phyloP scores from a whole-genome alignment of 2,113 vertebrate species.

The Ahaetulla prasina region DNA sequence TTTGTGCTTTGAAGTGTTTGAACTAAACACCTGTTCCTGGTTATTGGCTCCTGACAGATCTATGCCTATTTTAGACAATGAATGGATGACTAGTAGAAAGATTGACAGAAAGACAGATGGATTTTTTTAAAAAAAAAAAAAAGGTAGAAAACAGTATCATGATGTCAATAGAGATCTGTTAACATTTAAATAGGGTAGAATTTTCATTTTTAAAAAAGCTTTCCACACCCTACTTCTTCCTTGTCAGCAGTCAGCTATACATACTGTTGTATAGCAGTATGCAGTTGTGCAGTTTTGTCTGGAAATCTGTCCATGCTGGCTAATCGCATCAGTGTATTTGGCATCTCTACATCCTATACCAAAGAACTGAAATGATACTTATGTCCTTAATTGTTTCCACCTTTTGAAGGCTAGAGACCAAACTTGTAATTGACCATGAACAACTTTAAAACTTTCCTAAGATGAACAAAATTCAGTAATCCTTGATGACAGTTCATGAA shows the following conservation, averaged over 20 bases:
- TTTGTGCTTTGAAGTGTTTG: neutral
- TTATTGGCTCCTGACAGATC: neutral
- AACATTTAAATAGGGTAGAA: neutral
- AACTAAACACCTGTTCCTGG: neutral
- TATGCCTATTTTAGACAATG: neutral
- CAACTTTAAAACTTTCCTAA: slow-evolving; percentile 62
- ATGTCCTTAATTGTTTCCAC: slow-evolving; percentile 61
- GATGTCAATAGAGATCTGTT: neutral
- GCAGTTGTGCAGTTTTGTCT: neutral
- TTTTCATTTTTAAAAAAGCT: neutral
- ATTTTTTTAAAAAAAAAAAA: neutral
- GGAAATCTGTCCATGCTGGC: slow-evolving; percentile 48
- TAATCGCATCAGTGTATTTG: slow-evolving; percentile 62
- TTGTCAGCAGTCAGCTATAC: neutral
- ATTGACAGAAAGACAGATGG: neutral
- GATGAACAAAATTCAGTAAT: slow-evolving; percentile 62
- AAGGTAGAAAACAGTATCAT: neutral
- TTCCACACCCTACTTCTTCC: neutral
- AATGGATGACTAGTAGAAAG: neutral
- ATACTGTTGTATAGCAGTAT: slow-evolving; percentile 14
- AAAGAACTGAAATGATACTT: slow-evolving; percentile 62
- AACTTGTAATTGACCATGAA: slow-evolving; percentile 66
- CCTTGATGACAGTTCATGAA: slow-evolving; percentile 91
- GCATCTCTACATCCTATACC: slow-evolving; percentile 61
- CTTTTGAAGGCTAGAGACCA: slow-evolving; percentile 71